Evolutionary conservation across 2,888 invertebrate species (phyloP), one percentile per base, ranked within the genome.

Genomic region (Latrodectus hesperus): DNA sequence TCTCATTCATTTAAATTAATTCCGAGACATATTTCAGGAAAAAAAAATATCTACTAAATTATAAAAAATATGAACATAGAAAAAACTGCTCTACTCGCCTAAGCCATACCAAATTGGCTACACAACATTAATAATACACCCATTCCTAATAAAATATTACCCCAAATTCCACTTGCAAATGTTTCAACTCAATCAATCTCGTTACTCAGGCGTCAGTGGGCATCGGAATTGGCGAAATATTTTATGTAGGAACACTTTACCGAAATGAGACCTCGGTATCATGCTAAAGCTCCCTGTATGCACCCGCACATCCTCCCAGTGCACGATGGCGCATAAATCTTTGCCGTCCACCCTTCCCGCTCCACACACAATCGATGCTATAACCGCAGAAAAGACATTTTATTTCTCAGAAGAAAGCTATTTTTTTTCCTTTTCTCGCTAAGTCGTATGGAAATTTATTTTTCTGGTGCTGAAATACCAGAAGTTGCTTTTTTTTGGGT

Each of bases 381-480:
- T 53, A 83, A 77, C 83, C 83, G 38, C 82, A 70, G 70, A 75
- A 70, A 78, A 75, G 82, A 82, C 74, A 82, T 82, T 82, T 82
- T 55, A 65, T 26, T 38, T 53, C 67, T 38, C 38, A 38, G 38
- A 38, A 38, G 38, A 38, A 38, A 38, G 38, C 38, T 3, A 38
- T 38, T 38, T 38, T 38, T 38, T 38, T 38, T 4, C 76, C 51
- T 76, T 83, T 71, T 76, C 83, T 71, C 71, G 76, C 76, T 14
- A 83, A 76, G 76, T 83, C 83, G 71, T 83, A 83, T 83, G 83
- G 76, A 83, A 83, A 83, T 83, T 83, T 83, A 83, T 83, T 83
- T 83, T 26, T 64, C 12, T 60, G 75, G 82, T 82, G 82, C 82
- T 75, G 82, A 82, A 82, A 82, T 49, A 53, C 64, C 81, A 51